phyloP scores from a whole-genome alignment of 2,797 vertebrate genomes.

The Hirundo rustica region DNA sequence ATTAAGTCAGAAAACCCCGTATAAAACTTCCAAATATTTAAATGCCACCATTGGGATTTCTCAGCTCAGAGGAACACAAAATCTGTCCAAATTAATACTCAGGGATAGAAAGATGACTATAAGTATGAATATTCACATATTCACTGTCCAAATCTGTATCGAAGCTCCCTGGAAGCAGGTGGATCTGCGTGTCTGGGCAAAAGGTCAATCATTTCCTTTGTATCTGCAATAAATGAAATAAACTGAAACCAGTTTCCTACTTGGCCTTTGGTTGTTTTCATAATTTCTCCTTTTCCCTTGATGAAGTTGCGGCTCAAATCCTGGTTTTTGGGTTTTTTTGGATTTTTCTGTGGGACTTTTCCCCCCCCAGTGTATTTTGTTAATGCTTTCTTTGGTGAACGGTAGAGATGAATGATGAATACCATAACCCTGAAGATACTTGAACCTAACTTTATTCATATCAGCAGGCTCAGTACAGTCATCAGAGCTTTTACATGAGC shows the following conservation, averaged over 20 bases:
- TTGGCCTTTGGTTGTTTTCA: background rate
- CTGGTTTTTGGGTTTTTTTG: background rate
- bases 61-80: background rate
- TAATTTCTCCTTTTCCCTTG: background rate
- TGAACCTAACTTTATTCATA: slow-evolving; percentile 28
- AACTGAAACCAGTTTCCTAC: slow-evolving; percentile 7
- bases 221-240: slow-evolving; percentile 21
- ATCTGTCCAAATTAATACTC: background rate
- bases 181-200: background rate
- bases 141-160: background rate
- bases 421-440: background rate
- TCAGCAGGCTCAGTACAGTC: background rate
- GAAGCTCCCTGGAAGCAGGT: slow-evolving; percentile 3
- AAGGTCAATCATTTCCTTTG: slow-evolving; percentile 14
- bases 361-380: background rate
- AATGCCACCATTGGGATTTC: background rate
- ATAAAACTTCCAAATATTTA: background rate
- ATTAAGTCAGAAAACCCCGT: background rate
- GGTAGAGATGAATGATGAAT: background rate
- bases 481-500: background rate
- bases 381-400: background rate
- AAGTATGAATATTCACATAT: background rate
- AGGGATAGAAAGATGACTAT: background rate
- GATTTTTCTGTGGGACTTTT: background rate
- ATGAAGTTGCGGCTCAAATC: background rate